These are phyloP conservation scores for Ageneiosus marmoratus DNA, from an alignment of 2,113 vertebrate species.

Conservation along the genomic window DNA sequence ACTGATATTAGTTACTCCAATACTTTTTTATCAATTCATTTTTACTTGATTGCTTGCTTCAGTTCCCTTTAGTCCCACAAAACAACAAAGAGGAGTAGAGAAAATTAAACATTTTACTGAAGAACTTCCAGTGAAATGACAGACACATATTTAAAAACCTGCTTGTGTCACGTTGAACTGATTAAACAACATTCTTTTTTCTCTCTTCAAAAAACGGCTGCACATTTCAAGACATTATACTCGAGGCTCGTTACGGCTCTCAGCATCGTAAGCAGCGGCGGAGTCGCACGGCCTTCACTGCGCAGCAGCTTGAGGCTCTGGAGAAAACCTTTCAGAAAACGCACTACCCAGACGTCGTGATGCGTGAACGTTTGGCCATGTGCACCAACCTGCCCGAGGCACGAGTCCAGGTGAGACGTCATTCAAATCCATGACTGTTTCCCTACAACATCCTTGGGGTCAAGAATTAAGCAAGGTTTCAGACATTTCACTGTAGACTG, in stretches of 20 bases:
- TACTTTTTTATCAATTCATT: not conserved
- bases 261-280: conserved; percentile 97
- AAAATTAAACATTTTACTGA: not conserved
- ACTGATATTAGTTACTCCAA: not conserved
- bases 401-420: conserved; percentile 86
- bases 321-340: conserved; percentile 99
- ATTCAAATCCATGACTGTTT: not conserved
- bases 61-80: not conserved
- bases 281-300: conserved; percentile 93
- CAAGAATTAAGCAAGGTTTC: not conserved
- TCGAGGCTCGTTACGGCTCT: conserved; percentile 98
- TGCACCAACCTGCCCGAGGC: conserved; percentile 97
- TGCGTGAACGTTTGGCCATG: conserved; percentile 96
- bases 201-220: conserved; percentile 90
- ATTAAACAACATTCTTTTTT: conserved; percentile 88
- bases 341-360: conserved; percentile 96
- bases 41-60: not conserved
- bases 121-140: not conserved
- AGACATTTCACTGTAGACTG: not conserved
- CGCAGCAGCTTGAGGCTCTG: conserved; percentile 93
- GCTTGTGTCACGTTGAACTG: conserved; percentile 63
- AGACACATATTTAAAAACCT: not conserved
- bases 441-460: not conserved
- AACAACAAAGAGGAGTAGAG: not conserved
- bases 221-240: conserved; percentile 99